Base-by-base conservation (phyloP, 2,888 invertebrate genomes). In the Coleophora deauratella region DNA sequence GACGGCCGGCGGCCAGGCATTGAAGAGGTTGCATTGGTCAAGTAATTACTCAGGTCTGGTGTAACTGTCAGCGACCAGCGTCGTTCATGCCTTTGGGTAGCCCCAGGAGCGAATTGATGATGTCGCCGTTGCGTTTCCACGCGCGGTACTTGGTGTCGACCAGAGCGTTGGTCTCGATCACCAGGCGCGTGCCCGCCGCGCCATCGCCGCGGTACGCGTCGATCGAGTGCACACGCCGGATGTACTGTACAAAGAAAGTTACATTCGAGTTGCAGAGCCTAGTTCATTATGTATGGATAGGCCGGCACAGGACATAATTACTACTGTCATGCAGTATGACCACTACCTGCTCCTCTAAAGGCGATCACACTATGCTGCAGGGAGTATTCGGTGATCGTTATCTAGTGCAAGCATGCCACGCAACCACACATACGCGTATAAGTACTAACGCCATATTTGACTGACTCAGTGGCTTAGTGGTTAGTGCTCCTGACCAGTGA, bases 41-140 rank as follows among this genome's bases (percentile, higher is more conserved):
- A 21, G 11, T 11, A 31, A 3, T 3, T 31, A 31, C n/a, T 31
- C 8, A 12, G 12, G 11, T 31, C 8, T 3, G 12, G 11, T 34
- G 11, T 34, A 34, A 9, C 11, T 36, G 40, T 73, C 74, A 89
- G 69, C 90, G 90, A 39, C 93, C 93, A 33, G 91, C 93, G 42
- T 91, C 91, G 56, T 91, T 90, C 88, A 93, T 89, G 46, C 89
- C 90, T 59, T 91, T 91, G 8, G 93, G 93, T 37, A 93, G 69
- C n/a, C 91, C 89, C 32, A 93, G 74, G n/a, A 94, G 80, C 0
- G 93, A 91, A 64, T 91, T 93, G 53, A 91, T 93, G 7, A 91
- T 73, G 59, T 93, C 92, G 0, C 91, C 91, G 57, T 92, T 92
- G 4, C 92, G 81, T 57, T 92, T 92, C 48, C 86, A 84, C 33